Conservation (phyloP, 2,113 vertebrate species). For the Puntigrus tetrazona region DNA sequence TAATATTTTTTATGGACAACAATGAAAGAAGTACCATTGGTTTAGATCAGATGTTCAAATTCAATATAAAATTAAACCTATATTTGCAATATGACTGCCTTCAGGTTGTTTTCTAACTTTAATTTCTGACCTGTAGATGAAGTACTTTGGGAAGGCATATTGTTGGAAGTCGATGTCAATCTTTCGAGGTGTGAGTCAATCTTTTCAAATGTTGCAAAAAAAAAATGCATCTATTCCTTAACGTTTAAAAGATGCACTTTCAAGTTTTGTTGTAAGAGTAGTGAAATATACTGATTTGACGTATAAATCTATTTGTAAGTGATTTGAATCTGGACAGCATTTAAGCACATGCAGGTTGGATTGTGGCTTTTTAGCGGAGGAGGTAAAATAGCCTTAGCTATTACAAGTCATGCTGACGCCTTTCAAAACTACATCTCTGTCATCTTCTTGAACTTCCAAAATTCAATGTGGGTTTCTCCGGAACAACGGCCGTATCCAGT, state of each 20-base stretch:
- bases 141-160: neutral
- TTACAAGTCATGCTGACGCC: no score
- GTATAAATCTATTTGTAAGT: neutral
- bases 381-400: neutral
- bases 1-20: neutral
- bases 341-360: neutral
- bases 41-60: neutral
- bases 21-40: neutral
- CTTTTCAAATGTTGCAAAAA: conserved; percentile 18
- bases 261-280: neutral
- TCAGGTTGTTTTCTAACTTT: neutral
- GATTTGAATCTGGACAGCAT: neutral
- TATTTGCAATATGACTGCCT: neutral
- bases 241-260: neutral
- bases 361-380: neutral
- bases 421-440: no score
- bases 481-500: neutral
- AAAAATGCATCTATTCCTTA: neutral
- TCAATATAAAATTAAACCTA: neutral
- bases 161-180: neutral
- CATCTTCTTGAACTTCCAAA: neutral
- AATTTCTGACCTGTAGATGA: neutral
- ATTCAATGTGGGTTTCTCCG: neutral
- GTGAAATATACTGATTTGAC: neutral
- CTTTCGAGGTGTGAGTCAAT: neutral